Conservation (phyloP, 1,140 invertebrate genomes). For the Arctopsyche grandis region DNA sequence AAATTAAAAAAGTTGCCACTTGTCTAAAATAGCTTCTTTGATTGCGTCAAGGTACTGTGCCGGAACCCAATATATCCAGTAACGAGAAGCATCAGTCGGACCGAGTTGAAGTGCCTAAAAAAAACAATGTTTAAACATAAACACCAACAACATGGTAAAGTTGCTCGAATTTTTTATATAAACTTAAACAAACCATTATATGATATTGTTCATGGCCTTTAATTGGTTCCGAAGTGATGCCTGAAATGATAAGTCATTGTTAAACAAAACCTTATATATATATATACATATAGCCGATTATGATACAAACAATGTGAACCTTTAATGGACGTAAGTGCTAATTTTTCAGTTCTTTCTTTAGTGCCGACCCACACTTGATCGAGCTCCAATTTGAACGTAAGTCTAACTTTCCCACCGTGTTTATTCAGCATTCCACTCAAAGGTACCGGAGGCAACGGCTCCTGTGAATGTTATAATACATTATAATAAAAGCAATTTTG, state of each 20-base stretch:
- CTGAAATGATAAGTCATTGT: conserved; percentile 56
- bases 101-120: conserved; percentile 84
- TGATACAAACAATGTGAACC: conserved; percentile 58
- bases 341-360: conserved; percentile 93
- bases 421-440: conserved; percentile 93
- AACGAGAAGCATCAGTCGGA: conserved; percentile 87
- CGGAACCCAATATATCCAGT: conserved; percentile 97
- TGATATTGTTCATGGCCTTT: conserved; percentile 93
- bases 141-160: not conserved
- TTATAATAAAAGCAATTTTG: conserved; percentile 23
- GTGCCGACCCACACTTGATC: conserved; percentile 95
- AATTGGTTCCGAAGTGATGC: conserved; percentile 79
- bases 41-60: conserved; percentile 92
- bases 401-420: conserved; percentile 89
- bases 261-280: not conserved
- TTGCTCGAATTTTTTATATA: not conserved
- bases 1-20: conserved; percentile 83
- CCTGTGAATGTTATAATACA: conserved; percentile 65
- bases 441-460: conserved; percentile 83
- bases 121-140: conserved; percentile 53
- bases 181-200: conserved; percentile 78
- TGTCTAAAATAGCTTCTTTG: conserved; percentile 89
- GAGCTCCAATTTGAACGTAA: conserved; percentile 92
- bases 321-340: conserved; percentile 92
- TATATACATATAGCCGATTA: conserved; percentile 15